A percentile compares a stretch with the other conserved stretches of the same genome.
These are phyloP conservation scores for Sitodiplosis mosellana DNA, from an alignment of 1,140 invertebrate genomes.

Conservation along the genomic window DNA sequence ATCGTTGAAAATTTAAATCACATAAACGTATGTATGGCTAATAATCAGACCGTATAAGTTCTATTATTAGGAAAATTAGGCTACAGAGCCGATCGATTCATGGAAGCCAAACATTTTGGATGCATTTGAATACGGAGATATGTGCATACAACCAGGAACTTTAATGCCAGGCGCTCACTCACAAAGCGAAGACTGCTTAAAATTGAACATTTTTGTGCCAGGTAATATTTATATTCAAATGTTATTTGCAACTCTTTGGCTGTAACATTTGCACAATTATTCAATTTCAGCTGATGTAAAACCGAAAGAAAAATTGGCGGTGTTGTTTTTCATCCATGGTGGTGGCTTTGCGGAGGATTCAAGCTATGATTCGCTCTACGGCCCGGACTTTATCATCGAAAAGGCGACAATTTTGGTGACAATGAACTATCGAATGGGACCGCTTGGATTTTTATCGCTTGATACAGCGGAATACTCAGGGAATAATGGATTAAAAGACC, in stretches of 20 bases:
- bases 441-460: slow-evolving; percentile 37
- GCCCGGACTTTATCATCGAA: slow-evolving; percentile 41
- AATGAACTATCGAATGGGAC: slow-evolving; percentile 44
- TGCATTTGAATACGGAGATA: too few species aligned
- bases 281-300: background rate
- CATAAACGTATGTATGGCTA: too few species aligned
- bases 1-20: too few species aligned
- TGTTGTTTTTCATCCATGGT: slow-evolving; percentile 47
- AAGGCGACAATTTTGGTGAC: slow-evolving; percentile 46
- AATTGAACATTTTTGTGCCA: background rate
- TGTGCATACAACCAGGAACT: too few species aligned
- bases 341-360: slow-evolving; percentile 38
- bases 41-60: too few species aligned
- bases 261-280: background rate
- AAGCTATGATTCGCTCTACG: slow-evolving; percentile 30
- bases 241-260: too few species aligned
- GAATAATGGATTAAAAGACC: slow-evolving; percentile 41
- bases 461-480: slow-evolving; percentile 32
- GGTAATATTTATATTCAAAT: background rate
- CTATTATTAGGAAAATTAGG: too few species aligned
- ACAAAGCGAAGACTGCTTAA: background rate
- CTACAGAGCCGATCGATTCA: too few species aligned
- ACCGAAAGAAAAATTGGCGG: slow-evolving; percentile 8
- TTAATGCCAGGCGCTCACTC: too few species aligned
- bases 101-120: too few species aligned